Conservation (phyloP, 30 jellyfish, hydroid and myxozoan genomes). For the Cassiopea xamachana region DNA sequence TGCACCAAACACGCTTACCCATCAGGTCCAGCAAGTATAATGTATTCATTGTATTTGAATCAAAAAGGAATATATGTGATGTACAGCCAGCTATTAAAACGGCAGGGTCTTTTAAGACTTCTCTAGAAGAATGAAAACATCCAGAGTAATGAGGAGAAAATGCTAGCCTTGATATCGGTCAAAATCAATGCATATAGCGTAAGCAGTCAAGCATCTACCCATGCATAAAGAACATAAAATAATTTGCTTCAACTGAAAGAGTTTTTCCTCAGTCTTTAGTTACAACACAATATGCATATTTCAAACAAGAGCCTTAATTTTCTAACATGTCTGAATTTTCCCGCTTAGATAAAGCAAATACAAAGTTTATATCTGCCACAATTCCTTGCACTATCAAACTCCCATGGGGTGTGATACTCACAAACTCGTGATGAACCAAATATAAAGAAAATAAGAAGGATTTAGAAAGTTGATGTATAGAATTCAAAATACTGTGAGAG, state of each 20-base stretch:
- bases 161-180: too few species aligned
- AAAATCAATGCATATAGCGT: neutral
- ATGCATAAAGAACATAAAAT: neutral
- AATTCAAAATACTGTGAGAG: neutral
- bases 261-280: neutral
- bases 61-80: slow-evolving; percentile 60
- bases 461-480: neutral
- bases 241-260: too few species aligned
- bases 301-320: too few species aligned
- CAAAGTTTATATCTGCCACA: neutral
- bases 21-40: slow-evolving; percentile 40
- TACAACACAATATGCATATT: too few species aligned
- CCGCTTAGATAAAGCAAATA: too few species aligned
- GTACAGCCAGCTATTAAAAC: slow-evolving; percentile 88
- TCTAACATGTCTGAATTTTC: too few species aligned
- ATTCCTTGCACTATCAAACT: neutral
- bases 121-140: slow-evolving; percentile 39
- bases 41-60: slow-evolving; percentile 83
- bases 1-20: slow-evolving; percentile 35
- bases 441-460: too few species aligned
- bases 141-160: neutral
- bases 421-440: neutral
- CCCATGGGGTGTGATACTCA: neutral
- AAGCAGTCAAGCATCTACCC: too few species aligned
- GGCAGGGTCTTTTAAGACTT: slow-evolving; percentile 75